A percentile compares a stretch with the other conserved stretches of the same genome.
These are phyloP conservation scores for Aix galericulata DNA, from an alignment of 2,113 vertebrate genomes.

Conservation along the genomic window DNA sequence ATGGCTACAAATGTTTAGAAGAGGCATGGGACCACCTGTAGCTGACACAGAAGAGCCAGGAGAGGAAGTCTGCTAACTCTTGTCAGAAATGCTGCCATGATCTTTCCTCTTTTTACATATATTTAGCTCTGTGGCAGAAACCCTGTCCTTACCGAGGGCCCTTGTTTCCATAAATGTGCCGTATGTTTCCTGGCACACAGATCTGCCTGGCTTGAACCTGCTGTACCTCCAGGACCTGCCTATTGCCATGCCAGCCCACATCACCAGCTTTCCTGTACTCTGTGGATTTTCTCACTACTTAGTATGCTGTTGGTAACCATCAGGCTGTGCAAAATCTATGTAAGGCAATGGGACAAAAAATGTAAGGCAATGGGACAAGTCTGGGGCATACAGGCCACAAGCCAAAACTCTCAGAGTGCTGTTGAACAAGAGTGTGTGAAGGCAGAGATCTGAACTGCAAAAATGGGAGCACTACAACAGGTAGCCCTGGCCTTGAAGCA, in stretches of 20 bases:
- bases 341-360: not conserved
- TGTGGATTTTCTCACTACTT: not conserved
- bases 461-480: not conserved
- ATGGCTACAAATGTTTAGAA: not conserved
- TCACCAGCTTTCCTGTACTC: not conserved
- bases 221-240: not conserved
- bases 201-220: not conserved
- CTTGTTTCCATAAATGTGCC: not conserved
- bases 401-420: not conserved
- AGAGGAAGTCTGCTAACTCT: not conserved
- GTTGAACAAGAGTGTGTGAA: not conserved
- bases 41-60: not conserved
- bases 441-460: not conserved
- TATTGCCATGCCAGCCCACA: fast-evolving
- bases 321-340: not conserved
- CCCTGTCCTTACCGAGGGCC: fast-evolving
- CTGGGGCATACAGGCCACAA: not conserved
- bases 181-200: not conserved
- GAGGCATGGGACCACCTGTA: not conserved
- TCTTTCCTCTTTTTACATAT: not conserved
- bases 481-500: not conserved
- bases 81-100: not conserved
- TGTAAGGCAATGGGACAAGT: not conserved
- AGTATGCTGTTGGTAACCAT: not conserved
- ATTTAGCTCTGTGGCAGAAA: not conserved